A percentile compares a stretch with the other conserved stretches of the same genome.
These are phyloP conservation scores for Carlito syrichta DNA, from an alignment of 2,113 vertebrate genomes.

Conservation along the genomic window DNA sequence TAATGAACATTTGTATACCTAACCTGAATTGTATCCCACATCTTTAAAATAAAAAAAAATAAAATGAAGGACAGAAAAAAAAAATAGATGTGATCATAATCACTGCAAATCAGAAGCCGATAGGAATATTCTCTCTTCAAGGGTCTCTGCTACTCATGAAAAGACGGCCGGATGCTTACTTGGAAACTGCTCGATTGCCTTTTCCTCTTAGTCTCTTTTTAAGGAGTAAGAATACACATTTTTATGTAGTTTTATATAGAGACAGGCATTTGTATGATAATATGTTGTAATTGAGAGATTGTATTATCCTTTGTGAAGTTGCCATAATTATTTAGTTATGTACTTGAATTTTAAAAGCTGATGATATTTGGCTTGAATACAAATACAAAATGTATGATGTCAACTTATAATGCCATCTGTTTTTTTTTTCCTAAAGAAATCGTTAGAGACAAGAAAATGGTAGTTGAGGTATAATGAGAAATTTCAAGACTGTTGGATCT, in stretches of 20 bases:
- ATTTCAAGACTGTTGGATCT: neutral
- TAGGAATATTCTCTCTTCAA: neutral
- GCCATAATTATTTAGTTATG: conserved; percentile 57
- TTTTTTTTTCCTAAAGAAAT: neutral
- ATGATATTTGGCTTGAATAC: conserved; percentile 60
- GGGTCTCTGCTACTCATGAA: neutral
- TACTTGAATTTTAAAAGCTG: conserved; percentile 63
- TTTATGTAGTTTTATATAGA: conserved; percentile 42
- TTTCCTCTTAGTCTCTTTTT: neutral
- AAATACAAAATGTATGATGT: conserved; percentile 53
- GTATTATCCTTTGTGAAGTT: conserved; percentile 53
- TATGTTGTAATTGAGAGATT: conserved; percentile 34
- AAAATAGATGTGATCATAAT: neutral
- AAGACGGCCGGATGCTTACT: neutral
- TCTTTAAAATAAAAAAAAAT: too few species aligned
- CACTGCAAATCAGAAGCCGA: neutral
- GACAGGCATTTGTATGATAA: conserved; percentile 39
- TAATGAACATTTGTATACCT: too few species aligned
- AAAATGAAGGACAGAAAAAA: neutral
- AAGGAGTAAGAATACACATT: conserved; percentile 24
- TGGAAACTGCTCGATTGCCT: neutral
- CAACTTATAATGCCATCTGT: conserved; percentile 40
- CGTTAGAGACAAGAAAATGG: conserved; percentile 9
- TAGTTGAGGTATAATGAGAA: neutral
- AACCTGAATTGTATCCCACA: too few species aligned